Evolutionary conservation across 23 tunicate species (phyloP), one percentile per base, ranked within the genome.

Genomic region (Oikopleura albicans): DNA sequence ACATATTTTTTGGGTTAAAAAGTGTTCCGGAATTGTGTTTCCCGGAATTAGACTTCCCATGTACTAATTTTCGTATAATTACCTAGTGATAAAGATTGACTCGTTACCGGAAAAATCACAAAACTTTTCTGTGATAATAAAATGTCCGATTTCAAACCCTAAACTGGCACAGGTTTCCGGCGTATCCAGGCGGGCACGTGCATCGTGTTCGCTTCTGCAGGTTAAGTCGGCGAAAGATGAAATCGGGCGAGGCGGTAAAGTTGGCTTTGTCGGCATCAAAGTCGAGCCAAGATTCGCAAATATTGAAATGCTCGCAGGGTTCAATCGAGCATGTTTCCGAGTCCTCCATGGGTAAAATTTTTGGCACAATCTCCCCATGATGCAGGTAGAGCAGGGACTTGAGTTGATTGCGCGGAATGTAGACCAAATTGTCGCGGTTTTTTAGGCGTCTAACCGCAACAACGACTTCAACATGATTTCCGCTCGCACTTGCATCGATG

Each of bases 321-420:
- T 71, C 79, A 22, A 34, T 27, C 27, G 79, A 71, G 79, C 79
- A 71, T 4, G 79, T 71, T 71, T 71, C 79, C 4, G 79, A 71
- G 31, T 71, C 79, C 37, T 37, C 35, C 2, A 71, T 34, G 31
- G 27, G 34, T 4, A 29, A 2, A 12, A 71, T 71, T 71, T 29
- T 34, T 37, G 79, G 79, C 4, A 4, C 2, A 29, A 71, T 71
- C 31, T 71, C 36, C 34, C 37, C 34, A 2, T 71, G 79, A 12
- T 71, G 27, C 4, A 71, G 79, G 79, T 71, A 71, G 79, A 71
- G 4, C 36, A 71, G 79, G 2, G 79, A 34, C 34, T 29, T 27
- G 4, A 71, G 79, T 37, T 71, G 37, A 2, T 16, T 2, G 33
- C 37, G 28, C 2, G 79, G 31, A 31, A 71, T 12, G 79, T 71